phyloP scores from a whole-genome alignment of 2,888 invertebrate species.

The Hoplodrina blanda region DNA sequence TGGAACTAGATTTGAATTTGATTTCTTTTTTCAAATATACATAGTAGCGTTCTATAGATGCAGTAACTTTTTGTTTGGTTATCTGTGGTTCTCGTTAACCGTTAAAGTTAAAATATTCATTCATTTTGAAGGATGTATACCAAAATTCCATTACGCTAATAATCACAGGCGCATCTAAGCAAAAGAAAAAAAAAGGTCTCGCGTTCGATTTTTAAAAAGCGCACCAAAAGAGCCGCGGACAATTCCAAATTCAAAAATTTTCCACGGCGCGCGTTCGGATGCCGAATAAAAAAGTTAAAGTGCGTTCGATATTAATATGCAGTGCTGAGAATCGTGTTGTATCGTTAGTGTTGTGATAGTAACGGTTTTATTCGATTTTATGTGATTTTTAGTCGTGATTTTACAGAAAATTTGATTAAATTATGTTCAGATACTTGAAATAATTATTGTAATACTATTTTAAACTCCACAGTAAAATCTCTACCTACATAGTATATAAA shows the following conservation, averaged over 20 bases:
- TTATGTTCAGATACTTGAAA: no score
- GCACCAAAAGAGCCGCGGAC: slow-evolving; percentile 67
- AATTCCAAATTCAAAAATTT: slow-evolving; percentile 71
- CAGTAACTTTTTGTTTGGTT: background rate
- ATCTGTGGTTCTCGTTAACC: background rate
- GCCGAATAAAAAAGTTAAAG: slow-evolving; percentile 65
- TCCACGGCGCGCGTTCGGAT: slow-evolving; percentile 65
- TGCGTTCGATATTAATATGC: slow-evolving; percentile 65
- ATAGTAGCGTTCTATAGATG: no score
- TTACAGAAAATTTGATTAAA: background rate
- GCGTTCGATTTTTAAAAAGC: slow-evolving; percentile 64
- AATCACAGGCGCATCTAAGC: slow-evolving; percentile 59
- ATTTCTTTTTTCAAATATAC: no score
- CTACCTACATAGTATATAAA: no score
- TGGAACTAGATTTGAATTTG: background rate
- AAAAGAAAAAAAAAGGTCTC: slow-evolving; percentile 40
- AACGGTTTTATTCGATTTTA: slow-evolving; percentile 28
- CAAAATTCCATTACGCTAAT: slow-evolving; percentile 59
- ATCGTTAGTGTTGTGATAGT: slow-evolving; percentile 56
- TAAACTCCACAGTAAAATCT: no score
- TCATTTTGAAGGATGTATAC: slow-evolving; percentile 42
- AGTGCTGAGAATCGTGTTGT: slow-evolving; percentile 60
- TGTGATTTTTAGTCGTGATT: background rate
- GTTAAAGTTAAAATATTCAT: slow-evolving; percentile 35
- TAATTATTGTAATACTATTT: no score